Evolutionary conservation across 2,797 vertebrate genomes (phyloP).

Genomic region (Hoplostethus atlanticus): DNA sequence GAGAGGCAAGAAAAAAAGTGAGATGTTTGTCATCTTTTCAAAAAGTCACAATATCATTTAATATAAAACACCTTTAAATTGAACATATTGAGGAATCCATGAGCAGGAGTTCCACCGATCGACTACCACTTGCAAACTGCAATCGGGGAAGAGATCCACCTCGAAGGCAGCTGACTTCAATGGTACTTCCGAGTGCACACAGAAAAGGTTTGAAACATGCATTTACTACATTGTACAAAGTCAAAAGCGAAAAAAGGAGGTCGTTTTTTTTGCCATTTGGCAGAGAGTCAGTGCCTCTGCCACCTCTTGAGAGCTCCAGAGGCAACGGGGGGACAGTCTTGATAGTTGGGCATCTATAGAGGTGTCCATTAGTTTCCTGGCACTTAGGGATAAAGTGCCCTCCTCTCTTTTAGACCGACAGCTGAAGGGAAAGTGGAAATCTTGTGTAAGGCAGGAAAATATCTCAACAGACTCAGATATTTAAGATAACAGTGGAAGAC

Average conservation of each 20-base stretch:
- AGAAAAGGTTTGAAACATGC: conserved; percentile 87
- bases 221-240: conserved; percentile 86
- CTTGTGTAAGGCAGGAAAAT: conserved; percentile 83
- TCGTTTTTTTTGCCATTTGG: conserved; percentile 68
- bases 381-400: conserved; percentile 79
- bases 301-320: conserved; percentile 69
- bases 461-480: conserved; percentile 76
- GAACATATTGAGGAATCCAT: conserved; percentile 78
- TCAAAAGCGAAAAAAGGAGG: conserved; percentile 71
- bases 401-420: conserved; percentile 85
- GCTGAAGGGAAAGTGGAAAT: conserved; percentile 87
- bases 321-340: conserved; percentile 79
- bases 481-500: conserved; percentile 64
- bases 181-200: conserved; percentile 79
- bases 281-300: conserved; percentile 69
- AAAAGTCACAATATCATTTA: conserved; percentile 89
- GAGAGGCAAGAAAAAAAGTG: conserved; percentile 55
- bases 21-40: conserved; percentile 76
- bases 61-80: conserved; percentile 88
- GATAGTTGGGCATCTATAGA: conserved; percentile 84
- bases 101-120: conserved; percentile 69
- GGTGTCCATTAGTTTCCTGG: conserved; percentile 82
- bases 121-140: conserved; percentile 65
- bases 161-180: conserved; percentile 64
- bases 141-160: conserved; percentile 55